phyloP scores from a whole-genome alignment of 2,113 vertebrate genomes.

The Poecilia latipinna region DNA sequence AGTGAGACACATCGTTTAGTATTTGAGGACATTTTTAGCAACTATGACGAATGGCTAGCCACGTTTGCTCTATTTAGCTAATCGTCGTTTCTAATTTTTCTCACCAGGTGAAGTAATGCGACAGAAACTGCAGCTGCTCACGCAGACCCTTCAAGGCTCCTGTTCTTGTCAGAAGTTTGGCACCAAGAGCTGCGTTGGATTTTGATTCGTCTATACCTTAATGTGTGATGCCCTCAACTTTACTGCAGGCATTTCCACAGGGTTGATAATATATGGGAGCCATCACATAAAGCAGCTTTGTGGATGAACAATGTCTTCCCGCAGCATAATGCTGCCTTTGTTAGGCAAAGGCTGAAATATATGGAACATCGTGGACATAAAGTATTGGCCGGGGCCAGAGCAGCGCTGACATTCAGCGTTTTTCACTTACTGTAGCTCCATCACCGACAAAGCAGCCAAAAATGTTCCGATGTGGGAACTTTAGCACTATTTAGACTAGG shows the following conservation, averaged over 20 bases:
- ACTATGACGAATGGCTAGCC: slow-evolving; percentile 42
- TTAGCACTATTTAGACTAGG: slow-evolving; percentile 32
- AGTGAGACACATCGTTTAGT: slow-evolving; percentile 12
- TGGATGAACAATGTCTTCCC: slow-evolving; percentile 39
- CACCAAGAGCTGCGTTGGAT: slow-evolving; percentile 32
- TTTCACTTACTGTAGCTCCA: slow-evolving; percentile 47
- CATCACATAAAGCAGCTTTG: slow-evolving; percentile 37
- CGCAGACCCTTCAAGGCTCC: slow-evolving; percentile 49
- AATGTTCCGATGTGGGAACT: slow-evolving; percentile 7
- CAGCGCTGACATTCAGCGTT: slow-evolving; percentile 70
- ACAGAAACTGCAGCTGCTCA: slow-evolving; percentile 41
- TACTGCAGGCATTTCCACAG: slow-evolving; percentile 45
- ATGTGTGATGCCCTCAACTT: slow-evolving; percentile 50
- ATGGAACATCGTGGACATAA: slow-evolving; percentile 46
- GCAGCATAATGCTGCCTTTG: slow-evolving; percentile 65
- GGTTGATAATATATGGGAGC: slow-evolving; percentile 54
- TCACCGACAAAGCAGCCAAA: background rate
- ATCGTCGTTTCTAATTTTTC: slow-evolving; percentile 53
- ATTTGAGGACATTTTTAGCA: slow-evolving; percentile 37
- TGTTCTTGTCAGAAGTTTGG: slow-evolving; percentile 67
- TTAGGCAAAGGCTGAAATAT: slow-evolving; percentile 41
- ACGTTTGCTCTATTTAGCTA: slow-evolving; percentile 22
- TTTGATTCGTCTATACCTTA: slow-evolving; percentile 55
- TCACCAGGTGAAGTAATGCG: slow-evolving; percentile 26
- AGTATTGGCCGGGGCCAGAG: slow-evolving; percentile 52